Conservation (phyloP, 2,888 invertebrate genomes). For the Rhagium mordax region DNA sequence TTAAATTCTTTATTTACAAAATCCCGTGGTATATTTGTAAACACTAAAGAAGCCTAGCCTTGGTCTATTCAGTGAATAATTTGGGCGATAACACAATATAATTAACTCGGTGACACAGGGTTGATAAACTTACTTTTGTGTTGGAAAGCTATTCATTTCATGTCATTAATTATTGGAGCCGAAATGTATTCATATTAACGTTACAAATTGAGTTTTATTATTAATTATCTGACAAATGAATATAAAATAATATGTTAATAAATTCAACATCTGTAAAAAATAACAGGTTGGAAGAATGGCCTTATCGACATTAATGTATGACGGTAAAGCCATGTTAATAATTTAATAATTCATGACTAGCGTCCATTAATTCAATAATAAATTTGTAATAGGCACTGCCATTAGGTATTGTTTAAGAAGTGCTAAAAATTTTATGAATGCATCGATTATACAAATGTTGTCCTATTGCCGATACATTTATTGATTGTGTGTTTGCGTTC, state of each 20-base stretch:
- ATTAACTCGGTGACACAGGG: not conserved
- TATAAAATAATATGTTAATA: slow-evolving; percentile 25
- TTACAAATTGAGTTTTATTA: not conserved
- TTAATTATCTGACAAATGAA: slow-evolving; percentile 8
- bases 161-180: not conserved
- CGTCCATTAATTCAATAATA: slow-evolving; percentile 34
- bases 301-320: slow-evolving; percentile 7
- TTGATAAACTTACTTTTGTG: slow-evolving; percentile 2
- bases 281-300: slow-evolving; percentile 3
- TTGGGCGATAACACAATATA: not conserved
- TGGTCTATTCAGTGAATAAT: not conserved
- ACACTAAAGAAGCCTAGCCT: not conserved
- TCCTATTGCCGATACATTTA: slow-evolving; percentile 36
- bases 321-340: slow-evolving; percentile 19
- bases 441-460: not conserved
- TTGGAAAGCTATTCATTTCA: slow-evolving; percentile 2
- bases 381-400: slow-evolving; percentile 35
- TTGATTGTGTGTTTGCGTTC: slow-evolving; percentile 40
- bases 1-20: no score
- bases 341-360: slow-evolving; percentile 35
- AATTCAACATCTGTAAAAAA: slow-evolving; percentile 24
- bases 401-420: slow-evolving; percentile 39
- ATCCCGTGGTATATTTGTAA: no score
- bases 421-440: slow-evolving; percentile 34
- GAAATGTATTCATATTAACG: slow-evolving; percentile 6